Percentiles rank a stretch among this genome's conserved stretches.
phyloP scores from a whole-genome alignment of 2,888 invertebrate species.

The Steromphala cineraria region DNA sequence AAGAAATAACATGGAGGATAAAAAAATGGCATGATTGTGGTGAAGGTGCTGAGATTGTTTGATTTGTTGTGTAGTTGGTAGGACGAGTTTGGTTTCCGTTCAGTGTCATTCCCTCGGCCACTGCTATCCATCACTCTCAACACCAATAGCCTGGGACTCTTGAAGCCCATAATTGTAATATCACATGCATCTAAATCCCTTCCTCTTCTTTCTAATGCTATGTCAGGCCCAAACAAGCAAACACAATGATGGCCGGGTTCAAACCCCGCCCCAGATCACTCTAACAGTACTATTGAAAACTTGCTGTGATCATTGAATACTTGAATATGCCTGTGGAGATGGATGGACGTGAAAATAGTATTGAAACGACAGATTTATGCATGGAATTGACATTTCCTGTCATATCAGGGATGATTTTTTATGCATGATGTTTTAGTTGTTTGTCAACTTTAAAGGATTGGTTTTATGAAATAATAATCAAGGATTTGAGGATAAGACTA shows the following conservation, averaged over 20 bases:
- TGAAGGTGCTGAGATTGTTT: neutral
- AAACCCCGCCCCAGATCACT: neutral
- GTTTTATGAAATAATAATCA: too few species aligned
- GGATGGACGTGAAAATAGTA: too few species aligned
- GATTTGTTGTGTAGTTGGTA: neutral
- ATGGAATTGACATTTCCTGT: too few species aligned
- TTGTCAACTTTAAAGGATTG: too few species aligned
- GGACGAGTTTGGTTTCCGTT: neutral
- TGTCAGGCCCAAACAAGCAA: neutral
- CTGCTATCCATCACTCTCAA: neutral
- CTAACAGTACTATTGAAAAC: too few species aligned
- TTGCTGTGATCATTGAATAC: too few species aligned
- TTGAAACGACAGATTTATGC: too few species aligned
- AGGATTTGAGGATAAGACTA: too few species aligned
- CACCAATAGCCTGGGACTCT: neutral
- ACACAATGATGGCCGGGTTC: neutral
- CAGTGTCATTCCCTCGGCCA: neutral
- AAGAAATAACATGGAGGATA: neutral
- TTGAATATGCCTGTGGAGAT: too few species aligned
- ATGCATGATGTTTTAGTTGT: too few species aligned
- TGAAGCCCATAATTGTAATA: neutral
- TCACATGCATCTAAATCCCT: neutral
- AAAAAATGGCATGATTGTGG: neutral
- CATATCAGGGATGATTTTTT: too few species aligned
- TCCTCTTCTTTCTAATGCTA: neutral